Conservation (phyloP, 2,888 invertebrate species). For the Athalia cordata region DNA sequence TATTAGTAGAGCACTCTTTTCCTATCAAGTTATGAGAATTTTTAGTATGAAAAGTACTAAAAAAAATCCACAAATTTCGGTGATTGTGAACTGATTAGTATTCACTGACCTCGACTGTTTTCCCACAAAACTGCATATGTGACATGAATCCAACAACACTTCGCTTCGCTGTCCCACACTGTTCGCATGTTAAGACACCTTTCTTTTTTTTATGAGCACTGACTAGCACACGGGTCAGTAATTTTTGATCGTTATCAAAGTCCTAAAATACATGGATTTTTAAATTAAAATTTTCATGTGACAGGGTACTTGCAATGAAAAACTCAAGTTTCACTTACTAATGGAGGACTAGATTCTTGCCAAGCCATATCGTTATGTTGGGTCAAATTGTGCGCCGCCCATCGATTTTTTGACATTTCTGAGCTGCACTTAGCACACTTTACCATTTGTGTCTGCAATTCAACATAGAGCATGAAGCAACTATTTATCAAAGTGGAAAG, state of each 20-base stretch:
- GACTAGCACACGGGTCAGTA: constrained; percentile 73
- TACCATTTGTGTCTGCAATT: constrained; percentile 50
- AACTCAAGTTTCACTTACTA: constrained; percentile 72
- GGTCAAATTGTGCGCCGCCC: constrained; percentile 75
- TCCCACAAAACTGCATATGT: constrained; percentile 79
- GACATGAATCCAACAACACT: constrained; percentile 78
- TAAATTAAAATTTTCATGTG: constrained; percentile 24
- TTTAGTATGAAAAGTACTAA: background rate
- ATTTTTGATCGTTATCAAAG: constrained; percentile 72
- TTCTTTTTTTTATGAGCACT: constrained; percentile 71
- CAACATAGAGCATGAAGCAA: background rate
- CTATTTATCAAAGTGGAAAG: background rate
- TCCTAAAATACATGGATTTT: constrained; percentile 72
- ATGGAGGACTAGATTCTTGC: constrained; percentile 75
- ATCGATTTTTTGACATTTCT: constrained; percentile 69
- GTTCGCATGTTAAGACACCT: constrained; percentile 75
- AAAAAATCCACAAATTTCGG: too few relatives aligned
- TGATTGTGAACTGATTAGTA: background rate
- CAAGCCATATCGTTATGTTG: constrained; percentile 78
- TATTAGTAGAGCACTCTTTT: constrained; percentile 71
- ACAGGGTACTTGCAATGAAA: constrained; percentile 46
- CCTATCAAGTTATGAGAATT: constrained; percentile 53
- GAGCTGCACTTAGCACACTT: constrained; percentile 75
- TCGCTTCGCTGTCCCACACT: constrained; percentile 73
- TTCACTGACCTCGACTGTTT: constrained; percentile 74